Evolutionary conservation across 2,113 vertebrate species (phyloP).

Genomic region (Neopipo cinnamomea): DNA sequence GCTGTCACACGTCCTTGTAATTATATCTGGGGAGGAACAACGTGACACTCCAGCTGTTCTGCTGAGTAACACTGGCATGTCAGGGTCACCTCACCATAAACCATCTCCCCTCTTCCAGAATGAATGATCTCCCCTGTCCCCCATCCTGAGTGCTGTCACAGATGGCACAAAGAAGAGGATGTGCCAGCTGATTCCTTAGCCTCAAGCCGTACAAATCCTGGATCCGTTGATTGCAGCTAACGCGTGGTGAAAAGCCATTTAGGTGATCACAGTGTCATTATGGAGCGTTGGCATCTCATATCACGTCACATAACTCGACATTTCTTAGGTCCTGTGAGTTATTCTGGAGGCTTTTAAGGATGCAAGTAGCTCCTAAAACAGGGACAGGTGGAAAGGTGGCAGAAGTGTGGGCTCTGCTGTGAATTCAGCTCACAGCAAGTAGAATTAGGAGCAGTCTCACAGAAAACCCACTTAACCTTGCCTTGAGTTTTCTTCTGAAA

Average conservation of each 20-base stretch:
- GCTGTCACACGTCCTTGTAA: neutral
- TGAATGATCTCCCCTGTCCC: neutral
- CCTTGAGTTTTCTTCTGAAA: neutral
- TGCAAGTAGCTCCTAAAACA: neutral
- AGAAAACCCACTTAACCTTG: neutral
- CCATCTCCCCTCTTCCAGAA: neutral
- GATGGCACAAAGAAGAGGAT: neutral
- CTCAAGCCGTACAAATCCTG: neutral
- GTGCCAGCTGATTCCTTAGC: neutral
- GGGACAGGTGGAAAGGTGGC: neutral
- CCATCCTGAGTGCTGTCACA: neutral
- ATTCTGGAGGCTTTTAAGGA: neutral
- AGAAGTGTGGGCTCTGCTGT: neutral
- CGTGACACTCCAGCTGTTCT: neutral
- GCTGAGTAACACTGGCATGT: neutral
- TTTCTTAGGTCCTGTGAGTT: neutral
- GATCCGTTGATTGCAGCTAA: neutral
- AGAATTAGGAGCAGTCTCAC: neutral
- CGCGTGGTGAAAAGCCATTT: neutral
- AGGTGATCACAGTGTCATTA: neutral
- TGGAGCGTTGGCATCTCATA: neutral
- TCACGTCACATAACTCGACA: rapidly evolving
- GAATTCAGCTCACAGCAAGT: neutral
- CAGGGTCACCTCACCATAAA: neutral
- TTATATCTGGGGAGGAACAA: neutral